phyloP scores from a whole-genome alignment of 2,888 invertebrate genomes.

The Brenthis hecate region DNA sequence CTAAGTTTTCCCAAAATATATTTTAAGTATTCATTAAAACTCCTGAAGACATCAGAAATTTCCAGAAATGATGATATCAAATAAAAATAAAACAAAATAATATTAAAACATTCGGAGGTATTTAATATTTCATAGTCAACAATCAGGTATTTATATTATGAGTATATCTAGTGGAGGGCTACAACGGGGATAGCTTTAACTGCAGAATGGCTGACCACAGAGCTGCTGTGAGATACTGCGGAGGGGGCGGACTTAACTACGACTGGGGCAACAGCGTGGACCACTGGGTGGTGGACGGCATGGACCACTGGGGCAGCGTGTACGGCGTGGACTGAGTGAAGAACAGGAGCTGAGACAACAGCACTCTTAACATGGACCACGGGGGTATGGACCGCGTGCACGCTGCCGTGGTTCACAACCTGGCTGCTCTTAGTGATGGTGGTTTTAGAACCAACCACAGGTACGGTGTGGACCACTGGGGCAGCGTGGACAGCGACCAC shows the following conservation, averaged over 20 bases:
- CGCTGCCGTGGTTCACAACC: conserved; percentile 67
- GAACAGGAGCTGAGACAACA: conserved; percentile 51
- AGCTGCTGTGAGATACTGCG: conserved; percentile 68
- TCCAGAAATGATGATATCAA: background rate
- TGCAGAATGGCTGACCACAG: conserved; percentile 64
- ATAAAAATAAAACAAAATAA: conserved; percentile 8
- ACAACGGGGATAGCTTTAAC: conserved; percentile 65
- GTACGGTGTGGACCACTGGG: conserved; percentile 62
- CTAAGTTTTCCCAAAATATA: no score
- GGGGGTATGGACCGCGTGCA: conserved; percentile 44
- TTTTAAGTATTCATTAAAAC: no score
- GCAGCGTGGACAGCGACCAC: conserved; percentile 63
- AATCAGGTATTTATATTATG: conserved; percentile 19
- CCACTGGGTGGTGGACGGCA: conserved; percentile 47
- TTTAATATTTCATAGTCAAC: conserved; percentile 34
- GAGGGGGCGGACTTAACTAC: conserved; percentile 68
- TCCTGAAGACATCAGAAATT: background rate
- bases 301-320: conserved; percentile 56
- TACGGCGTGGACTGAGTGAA: conserved; percentile 53
- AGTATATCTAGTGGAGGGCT: conserved; percentile 53
- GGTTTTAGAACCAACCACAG: conserved; percentile 62
- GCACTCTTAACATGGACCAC: conserved; percentile 52
- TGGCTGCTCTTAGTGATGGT: conserved; percentile 77
- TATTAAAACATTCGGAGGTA: conserved; percentile 26
- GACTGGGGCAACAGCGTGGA: conserved; percentile 45